These are phyloP conservation scores for Propithecus perrieri DNA, from an alignment of 2,797 vertebrate species.

Conservation along the genomic window DNA sequence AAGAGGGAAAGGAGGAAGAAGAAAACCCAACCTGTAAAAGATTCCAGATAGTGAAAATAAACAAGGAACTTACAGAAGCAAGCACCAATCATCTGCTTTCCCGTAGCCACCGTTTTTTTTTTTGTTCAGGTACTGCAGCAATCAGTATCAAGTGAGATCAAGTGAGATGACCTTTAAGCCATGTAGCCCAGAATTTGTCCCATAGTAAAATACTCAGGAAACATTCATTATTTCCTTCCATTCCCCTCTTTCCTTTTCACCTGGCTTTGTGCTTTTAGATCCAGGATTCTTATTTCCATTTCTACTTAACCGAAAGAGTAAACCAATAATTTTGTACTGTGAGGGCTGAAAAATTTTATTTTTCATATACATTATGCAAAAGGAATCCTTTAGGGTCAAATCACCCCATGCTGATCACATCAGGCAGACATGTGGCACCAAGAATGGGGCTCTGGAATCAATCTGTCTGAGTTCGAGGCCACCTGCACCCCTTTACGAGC, in stretches of 20 bases:
- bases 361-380: neutral
- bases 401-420: rapidly evolving
- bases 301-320: neutral
- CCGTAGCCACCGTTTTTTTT: too few relatives aligned
- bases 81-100: neutral
- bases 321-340: neutral
- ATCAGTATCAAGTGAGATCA: neutral
- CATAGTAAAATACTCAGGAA: neutral
- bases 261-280: neutral
- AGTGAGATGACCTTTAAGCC: neutral
- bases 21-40: neutral
- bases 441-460: neutral
- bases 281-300: neutral
- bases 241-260: neutral
- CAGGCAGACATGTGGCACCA: neutral
- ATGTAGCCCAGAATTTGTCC: neutral
- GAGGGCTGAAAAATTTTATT: neutral
- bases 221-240: neutral
- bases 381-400: neutral
- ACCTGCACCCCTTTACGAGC: neutral
- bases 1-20: neutral
- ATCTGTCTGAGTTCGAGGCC: neutral
- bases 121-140: neutral
- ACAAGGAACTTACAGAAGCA: neutral
- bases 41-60: neutral